Evolutionary conservation across 2,888 invertebrate genomes (phyloP).

Genomic region (Oscheius sp.): DNA sequence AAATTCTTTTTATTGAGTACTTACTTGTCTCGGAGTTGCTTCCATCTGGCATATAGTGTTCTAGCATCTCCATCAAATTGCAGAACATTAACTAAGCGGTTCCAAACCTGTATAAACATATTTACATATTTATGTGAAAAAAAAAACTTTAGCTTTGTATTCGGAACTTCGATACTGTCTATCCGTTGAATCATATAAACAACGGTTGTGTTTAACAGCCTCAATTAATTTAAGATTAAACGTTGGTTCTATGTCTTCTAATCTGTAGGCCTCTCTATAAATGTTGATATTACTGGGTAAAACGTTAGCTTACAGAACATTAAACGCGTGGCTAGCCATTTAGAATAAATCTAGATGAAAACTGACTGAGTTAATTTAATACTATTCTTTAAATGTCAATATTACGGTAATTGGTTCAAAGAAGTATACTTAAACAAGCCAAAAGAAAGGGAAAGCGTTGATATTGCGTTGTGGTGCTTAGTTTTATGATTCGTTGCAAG

Average conservation of each 20-base stretch:
- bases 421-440: too few species aligned
- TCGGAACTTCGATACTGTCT: slow-evolving; percentile 61
- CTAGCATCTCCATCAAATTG: slow-evolving; percentile 61
- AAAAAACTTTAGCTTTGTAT: slow-evolving; percentile 57
- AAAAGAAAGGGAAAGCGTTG: too few species aligned
- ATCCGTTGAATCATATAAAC: slow-evolving; percentile 63
- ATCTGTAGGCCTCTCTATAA: too few species aligned
- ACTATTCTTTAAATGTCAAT: too few species aligned
- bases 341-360: too few species aligned
- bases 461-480: too few species aligned
- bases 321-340: too few species aligned
- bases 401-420: too few species aligned
- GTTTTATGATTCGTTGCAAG: too few species aligned
- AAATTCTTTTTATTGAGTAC: neutral
- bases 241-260: slow-evolving; percentile 56
- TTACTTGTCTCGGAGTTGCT: slow-evolving; percentile 64
- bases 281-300: too few species aligned
- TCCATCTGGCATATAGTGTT: slow-evolving; percentile 60
- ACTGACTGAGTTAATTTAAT: too few species aligned
- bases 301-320: too few species aligned
- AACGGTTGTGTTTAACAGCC: slow-evolving; percentile 59
- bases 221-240: slow-evolving; percentile 65
- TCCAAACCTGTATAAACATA: slow-evolving; percentile 38
- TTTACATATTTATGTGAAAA: neutral
- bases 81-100: slow-evolving; percentile 50